Conservation (phyloP, 2,888 invertebrate species). For the Hyles lineata region DNA sequence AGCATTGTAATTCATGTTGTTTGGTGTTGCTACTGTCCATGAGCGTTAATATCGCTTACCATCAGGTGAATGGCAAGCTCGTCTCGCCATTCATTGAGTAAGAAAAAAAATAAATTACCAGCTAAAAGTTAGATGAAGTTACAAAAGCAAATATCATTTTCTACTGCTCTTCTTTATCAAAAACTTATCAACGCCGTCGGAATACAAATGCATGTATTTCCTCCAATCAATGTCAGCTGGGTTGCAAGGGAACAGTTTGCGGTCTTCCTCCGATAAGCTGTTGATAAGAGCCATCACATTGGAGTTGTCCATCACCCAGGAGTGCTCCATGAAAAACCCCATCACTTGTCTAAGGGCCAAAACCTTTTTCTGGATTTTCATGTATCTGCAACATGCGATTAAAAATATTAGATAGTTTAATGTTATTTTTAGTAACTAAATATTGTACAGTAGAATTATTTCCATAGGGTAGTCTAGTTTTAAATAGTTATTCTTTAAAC, state of each 20-base stretch:
- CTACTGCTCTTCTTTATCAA: not conserved
- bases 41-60: no score
- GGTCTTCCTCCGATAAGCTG: slow-evolving; percentile 24
- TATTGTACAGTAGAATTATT: no score
- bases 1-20: no score
- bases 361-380: slow-evolving; percentile 6
- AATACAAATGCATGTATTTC: slow-evolving; percentile 16
- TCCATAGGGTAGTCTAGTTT: no score
- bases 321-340: not conserved
- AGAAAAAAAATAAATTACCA: no score
- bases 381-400: slow-evolving; percentile 9
- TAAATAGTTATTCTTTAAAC: no score
- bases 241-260: slow-evolving; percentile 24
- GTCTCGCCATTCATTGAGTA: no score
- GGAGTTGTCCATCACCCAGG: slow-evolving; percentile 1
- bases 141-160: not conserved
- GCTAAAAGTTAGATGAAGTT: not conserved
- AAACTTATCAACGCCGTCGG: slow-evolving; percentile 21
- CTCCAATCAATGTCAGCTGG: slow-evolving; percentile 24
- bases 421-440: no score
- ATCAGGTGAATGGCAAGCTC: no score
- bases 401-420: not conserved
- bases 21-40: no score
- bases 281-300: not conserved
- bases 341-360: not conserved